phyloP scores from a whole-genome alignment of 2,888 invertebrate species.

The Drosophila heteroneura region DNA sequence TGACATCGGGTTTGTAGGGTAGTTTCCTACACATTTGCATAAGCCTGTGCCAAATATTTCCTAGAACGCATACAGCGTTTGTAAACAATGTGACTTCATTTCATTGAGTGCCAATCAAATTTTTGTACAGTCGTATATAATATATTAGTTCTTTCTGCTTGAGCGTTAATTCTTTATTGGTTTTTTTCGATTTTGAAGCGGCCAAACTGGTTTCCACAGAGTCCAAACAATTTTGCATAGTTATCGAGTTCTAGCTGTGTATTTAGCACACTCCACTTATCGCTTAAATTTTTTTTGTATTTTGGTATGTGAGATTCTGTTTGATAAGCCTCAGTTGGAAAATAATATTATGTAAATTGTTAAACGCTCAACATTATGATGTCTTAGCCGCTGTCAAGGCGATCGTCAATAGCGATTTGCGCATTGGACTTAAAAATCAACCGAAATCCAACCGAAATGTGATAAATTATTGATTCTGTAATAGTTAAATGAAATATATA shows the following conservation, averaged over 20 bases:
- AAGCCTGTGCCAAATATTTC: constrained; percentile 57
- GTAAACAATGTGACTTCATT: constrained; percentile 5
- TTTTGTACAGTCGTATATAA: not conserved
- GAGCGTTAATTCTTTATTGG: constrained; percentile 14
- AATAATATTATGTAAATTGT: constrained; percentile 62
- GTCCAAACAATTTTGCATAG: constrained; percentile 43
- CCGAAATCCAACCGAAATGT: constrained; percentile 3
- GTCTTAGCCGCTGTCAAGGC: constrained; percentile 60
- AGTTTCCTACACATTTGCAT: constrained; percentile 67
- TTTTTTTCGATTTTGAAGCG: constrained; percentile 22
- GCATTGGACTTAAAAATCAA: constrained; percentile 28
- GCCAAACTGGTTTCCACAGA: constrained; percentile 59
- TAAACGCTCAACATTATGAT: constrained; percentile 54
- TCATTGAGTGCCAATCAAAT: constrained; percentile 1
- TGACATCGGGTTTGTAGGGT: constrained; percentile 11
- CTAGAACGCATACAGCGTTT: constrained; percentile 51
- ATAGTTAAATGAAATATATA: constrained; percentile 1
- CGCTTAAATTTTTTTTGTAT: constrained; percentile 35
- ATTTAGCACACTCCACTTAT: constrained; percentile 71
- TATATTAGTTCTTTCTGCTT: constrained; percentile 24
- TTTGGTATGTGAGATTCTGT: constrained; percentile 27
- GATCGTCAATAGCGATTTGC: constrained; percentile 44
- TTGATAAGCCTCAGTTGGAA: constrained; percentile 59
- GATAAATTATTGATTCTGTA: constrained; percentile 3
- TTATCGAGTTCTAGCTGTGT: constrained; percentile 36